Evolutionary conservation across 2,797 vertebrate genomes (phyloP).

Genomic region (Synaphobranchus kaupii): DNA sequence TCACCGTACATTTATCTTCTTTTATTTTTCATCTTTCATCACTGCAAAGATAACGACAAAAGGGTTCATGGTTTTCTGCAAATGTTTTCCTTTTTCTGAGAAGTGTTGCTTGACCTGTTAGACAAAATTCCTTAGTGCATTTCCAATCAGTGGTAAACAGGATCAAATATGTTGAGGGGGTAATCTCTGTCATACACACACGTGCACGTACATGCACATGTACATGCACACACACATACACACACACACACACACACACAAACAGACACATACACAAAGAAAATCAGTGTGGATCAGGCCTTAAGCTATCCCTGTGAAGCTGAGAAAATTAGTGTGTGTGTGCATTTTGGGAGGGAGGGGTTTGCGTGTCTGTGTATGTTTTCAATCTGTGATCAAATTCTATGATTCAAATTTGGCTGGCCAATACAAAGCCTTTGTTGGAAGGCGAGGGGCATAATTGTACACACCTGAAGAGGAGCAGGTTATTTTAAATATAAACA

Average conservation of each 20-base stretch:
- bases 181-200: slow-evolving; percentile 35
- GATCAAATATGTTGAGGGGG: neutral
- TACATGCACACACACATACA: neutral
- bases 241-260: slow-evolving; percentile 12
- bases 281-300: neutral
- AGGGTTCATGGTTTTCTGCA: neutral
- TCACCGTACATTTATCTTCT: slow-evolving; percentile 36
- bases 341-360: neutral
- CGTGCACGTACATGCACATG: neutral
- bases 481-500: neutral
- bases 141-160: neutral
- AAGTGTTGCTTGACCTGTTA: slow-evolving; percentile 20
- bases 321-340: neutral
- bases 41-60: neutral
- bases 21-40: too few relatives aligned
- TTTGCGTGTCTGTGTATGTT: slow-evolving; percentile 33
- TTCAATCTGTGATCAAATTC: slow-evolving; percentile 13
- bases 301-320: neutral
- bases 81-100: neutral
- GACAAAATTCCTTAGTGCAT: slow-evolving; percentile 11
- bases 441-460: neutral
- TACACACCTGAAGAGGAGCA: neutral
- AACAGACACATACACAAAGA: neutral
- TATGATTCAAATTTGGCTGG: neutral
- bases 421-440: neutral